Percentiles rank a stretch among this genome's conserved stretches.
Conservation (phyloP, 1,140 invertebrate species). For the Papilio polyxenes region DNA sequence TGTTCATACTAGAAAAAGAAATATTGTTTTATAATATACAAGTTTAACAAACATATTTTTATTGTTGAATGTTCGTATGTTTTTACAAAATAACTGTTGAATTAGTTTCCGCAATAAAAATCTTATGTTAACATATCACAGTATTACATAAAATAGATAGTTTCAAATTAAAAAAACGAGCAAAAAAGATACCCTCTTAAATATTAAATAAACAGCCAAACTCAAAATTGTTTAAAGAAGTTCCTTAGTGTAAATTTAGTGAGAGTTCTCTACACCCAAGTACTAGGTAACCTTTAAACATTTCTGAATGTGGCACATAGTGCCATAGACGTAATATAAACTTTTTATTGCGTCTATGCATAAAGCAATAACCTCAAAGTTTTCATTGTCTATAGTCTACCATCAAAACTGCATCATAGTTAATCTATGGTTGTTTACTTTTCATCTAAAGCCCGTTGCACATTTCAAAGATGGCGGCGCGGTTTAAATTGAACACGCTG, state of each 20-base stretch:
- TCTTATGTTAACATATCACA: too few relatives aligned
- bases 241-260: too few relatives aligned
- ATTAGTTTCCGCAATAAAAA: too few relatives aligned
- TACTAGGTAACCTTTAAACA: background rate
- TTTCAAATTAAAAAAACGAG: too few relatives aligned
- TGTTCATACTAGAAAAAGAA: background rate
- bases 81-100: too few relatives aligned
- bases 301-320: background rate
- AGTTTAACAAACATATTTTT: background rate
- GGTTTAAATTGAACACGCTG: constrained; percentile 9
- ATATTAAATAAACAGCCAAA: too few relatives aligned
- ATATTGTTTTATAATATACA: background rate
- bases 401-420: constrained; percentile 5
- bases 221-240: too few relatives aligned
- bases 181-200: too few relatives aligned
- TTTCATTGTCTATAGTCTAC: constrained; percentile 11
- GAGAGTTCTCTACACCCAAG: too few relatives aligned
- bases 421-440: constrained; percentile 22
- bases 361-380: constrained; percentile 13
- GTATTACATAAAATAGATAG: too few relatives aligned
- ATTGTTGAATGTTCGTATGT: background rate
- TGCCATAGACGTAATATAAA: background rate
- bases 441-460: constrained; percentile 9
- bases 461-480: constrained; percentile 16
- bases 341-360: background rate